A percentile compares a stretch with the other conserved stretches of the same genome.
Evolutionary conservation across 2,888 invertebrate genomes (phyloP).

Genomic region (Lycaena phlaeas): DNA sequence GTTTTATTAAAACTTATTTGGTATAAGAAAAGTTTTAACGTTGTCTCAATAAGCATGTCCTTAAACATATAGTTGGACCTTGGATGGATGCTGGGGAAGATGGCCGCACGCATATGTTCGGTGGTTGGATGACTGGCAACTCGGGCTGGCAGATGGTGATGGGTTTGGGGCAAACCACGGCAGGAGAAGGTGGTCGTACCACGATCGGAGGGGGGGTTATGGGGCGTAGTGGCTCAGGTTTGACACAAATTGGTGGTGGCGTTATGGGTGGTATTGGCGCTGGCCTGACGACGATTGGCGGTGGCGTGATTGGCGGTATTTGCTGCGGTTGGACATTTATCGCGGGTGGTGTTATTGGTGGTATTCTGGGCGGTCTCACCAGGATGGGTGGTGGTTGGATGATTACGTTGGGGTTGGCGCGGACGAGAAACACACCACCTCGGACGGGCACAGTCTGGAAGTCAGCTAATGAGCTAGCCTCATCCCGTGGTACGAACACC

Average conservation of each 20-base stretch:
- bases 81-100: slow-evolving; percentile 31
- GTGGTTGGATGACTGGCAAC: slow-evolving; percentile 21
- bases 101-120: slow-evolving; percentile 34
- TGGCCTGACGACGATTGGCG: slow-evolving; percentile 33
- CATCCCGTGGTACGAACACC: slow-evolving; percentile 26
- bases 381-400: slow-evolving; percentile 51
- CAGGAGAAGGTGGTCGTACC: slow-evolving; percentile 33
- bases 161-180: slow-evolving; percentile 26
- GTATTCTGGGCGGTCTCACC: slow-evolving; percentile 31
- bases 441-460: slow-evolving; percentile 41
- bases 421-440: slow-evolving; percentile 44
- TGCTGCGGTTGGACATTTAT: slow-evolving; percentile 33
- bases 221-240: slow-evolving; percentile 28
- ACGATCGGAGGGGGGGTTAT: slow-evolving; percentile 36
- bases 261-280: slow-evolving; percentile 27
- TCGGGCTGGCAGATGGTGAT: slow-evolving; percentile 29
- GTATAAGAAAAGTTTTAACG: background rate
- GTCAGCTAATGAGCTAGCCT: too few relatives aligned
- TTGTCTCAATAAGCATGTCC: slow-evolving; percentile 14
- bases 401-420: slow-evolving; percentile 37
- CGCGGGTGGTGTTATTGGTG: slow-evolving; percentile 33
- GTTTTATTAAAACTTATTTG: too few relatives aligned
- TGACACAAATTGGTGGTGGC: slow-evolving; percentile 37
- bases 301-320: slow-evolving; percentile 30
- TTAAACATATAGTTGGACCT: slow-evolving; percentile 31